Evolutionary conservation across 2,797 vertebrate species (phyloP).

Genomic region (Acanthurus leucopareius): DNA sequence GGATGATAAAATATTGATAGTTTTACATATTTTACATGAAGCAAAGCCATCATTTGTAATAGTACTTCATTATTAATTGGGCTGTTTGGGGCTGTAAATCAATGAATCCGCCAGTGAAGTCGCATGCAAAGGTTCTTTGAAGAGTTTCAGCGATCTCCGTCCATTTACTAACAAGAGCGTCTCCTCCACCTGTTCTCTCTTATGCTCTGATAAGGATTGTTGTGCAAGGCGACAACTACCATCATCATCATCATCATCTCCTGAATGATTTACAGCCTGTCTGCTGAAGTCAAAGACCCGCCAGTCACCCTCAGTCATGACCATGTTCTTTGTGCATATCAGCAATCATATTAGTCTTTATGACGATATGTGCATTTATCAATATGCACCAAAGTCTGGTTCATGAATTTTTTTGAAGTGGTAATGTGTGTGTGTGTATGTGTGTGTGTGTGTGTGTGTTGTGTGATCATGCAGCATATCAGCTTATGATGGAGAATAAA

Average conservation of each 20-base stretch:
- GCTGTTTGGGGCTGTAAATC: not conserved
- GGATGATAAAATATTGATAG: not conserved
- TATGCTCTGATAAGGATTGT: slow-evolving; percentile 46
- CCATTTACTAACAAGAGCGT: slow-evolving; percentile 43
- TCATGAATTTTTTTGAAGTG: slow-evolving; percentile 22
- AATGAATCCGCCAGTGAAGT: not conserved
- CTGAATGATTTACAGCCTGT: slow-evolving; percentile 64
- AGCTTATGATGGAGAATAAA: slow-evolving; percentile 47
- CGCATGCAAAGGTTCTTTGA: slow-evolving; percentile 20
- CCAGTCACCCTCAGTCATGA: slow-evolving; percentile 30
- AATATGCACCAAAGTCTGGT: slow-evolving; percentile 19
- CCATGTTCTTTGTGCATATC: slow-evolving; percentile 31
- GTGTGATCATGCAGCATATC: slow-evolving; percentile 34
- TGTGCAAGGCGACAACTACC: slow-evolving; percentile 32
- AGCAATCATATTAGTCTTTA: slow-evolving; percentile 4
- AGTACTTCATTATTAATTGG: not conserved
- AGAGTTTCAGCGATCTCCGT: slow-evolving; percentile 21
- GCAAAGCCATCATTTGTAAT: not conserved
- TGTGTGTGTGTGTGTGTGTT: not conserved
- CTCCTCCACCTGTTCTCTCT: slow-evolving; percentile 34
- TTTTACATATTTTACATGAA: not conserved
- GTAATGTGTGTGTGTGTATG: slow-evolving; percentile 15
- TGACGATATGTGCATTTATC: slow-evolving; percentile 23
- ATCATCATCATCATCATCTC: slow-evolving; percentile 24
- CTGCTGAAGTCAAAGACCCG: slow-evolving; percentile 51